Evolutionary conservation across 2,888 invertebrate species (phyloP).

Genomic region (Euclidia mi): DNA sequence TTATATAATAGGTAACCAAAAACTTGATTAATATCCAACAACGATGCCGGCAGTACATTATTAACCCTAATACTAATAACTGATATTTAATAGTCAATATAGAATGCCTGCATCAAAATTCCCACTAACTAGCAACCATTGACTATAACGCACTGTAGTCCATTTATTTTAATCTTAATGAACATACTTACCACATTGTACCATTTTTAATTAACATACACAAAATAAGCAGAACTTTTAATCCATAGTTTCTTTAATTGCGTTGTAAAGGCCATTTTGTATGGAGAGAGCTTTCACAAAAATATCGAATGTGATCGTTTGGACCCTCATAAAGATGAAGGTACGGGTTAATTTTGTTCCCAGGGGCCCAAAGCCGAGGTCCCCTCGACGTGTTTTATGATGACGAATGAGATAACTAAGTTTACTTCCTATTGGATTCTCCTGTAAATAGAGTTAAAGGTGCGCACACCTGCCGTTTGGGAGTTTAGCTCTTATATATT

Average conservation of each 20-base stretch:
- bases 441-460: conserved; percentile 30
- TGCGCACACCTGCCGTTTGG: no score
- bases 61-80: no score
- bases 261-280: conserved; percentile 19
- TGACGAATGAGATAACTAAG: conserved; percentile 35
- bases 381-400: conserved; percentile 5
- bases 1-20: no score
- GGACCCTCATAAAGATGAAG: conserved; percentile 48
- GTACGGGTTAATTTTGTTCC: conserved; percentile 35
- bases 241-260: conserved; percentile 33
- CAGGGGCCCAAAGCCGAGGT: not conserved
- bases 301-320: conserved; percentile 43
- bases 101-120: no score
- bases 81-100: no score
- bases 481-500: no score
- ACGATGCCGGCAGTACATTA: no score
- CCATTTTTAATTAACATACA: not conserved
- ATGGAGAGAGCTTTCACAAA: conserved; percentile 22
- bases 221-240: not conserved
- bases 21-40: no score
- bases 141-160: no score
- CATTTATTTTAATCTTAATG: no score
- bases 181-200: not conserved
- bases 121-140: no score
- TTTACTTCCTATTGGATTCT: conserved; percentile 45